These are phyloP conservation scores for Carposina sasakii DNA, from an alignment of 1,140 invertebrate genomes.

Conservation along the genomic window DNA sequence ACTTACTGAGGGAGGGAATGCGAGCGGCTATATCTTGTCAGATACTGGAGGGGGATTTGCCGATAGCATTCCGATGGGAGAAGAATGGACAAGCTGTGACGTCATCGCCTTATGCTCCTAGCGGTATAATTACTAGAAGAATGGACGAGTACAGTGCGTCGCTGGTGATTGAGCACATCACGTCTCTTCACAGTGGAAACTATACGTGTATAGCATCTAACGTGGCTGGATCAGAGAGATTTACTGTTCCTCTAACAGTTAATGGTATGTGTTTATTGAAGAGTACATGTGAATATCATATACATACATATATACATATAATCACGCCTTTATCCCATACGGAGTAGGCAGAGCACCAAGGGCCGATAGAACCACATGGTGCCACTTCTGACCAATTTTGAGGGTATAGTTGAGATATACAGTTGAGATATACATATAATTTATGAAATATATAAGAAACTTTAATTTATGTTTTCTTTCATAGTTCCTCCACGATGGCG, in stretches of 20 bases:
- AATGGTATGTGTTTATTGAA: conserved; percentile 82
- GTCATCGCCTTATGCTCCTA: conserved; percentile 66
- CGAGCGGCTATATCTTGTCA: conserved; percentile 94
- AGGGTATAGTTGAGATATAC: no score
- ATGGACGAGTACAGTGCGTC: conserved; percentile 91
- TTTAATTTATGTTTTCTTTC: conserved; percentile 13
- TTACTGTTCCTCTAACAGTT: conserved; percentile 84
- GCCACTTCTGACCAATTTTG: no score
- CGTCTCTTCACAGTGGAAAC: conserved; percentile 87
- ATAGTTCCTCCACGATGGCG: conserved; percentile 94
- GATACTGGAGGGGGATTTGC: conserved; percentile 94
- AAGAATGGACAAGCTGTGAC: conserved; percentile 81
- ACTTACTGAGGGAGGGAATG: conserved; percentile 90
- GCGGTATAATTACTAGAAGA: conserved; percentile 75
- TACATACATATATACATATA: no score
- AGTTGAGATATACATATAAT: no score
- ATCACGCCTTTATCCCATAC: no score
- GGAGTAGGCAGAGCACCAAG: no score
- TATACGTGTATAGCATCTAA: conserved; percentile 92
- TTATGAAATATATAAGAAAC: conserved; percentile 5
- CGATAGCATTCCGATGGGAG: conserved; percentile 90
- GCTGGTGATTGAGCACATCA: conserved; percentile 90
- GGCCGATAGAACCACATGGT: no score
- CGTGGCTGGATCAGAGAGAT: conserved; percentile 83
- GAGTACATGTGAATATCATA: no score